Conservation (phyloP, 2,113 vertebrate genomes). For the Columba livia region DNA sequence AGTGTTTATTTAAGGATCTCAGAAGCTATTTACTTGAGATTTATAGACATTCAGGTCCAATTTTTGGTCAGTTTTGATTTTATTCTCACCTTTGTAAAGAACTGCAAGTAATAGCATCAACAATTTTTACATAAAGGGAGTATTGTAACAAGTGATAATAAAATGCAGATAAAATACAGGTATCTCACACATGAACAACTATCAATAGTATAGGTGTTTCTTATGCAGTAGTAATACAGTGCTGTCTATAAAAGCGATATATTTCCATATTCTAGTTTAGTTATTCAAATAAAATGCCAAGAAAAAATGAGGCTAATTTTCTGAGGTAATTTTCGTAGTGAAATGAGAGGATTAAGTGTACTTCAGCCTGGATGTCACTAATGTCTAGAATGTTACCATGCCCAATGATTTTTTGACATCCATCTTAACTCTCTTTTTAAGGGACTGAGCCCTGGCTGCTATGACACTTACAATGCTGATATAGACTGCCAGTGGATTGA, state of each 20-base stretch:
- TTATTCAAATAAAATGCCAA: neutral
- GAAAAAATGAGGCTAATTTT: neutral
- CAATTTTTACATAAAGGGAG: neutral
- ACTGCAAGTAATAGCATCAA: neutral
- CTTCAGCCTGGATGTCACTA: neutral
- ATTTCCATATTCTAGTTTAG: neutral
- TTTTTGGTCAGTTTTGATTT: neutral
- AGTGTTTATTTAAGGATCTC: neutral
- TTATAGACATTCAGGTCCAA: neutral
- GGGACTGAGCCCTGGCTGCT: slow-evolving; percentile 97
- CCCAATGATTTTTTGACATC: neutral
- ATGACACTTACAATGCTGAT: slow-evolving; percentile 96
- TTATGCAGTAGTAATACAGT: neutral
- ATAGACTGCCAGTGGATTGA: slow-evolving; percentile 99
- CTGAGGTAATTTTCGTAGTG: neutral
- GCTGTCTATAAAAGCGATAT: neutral
- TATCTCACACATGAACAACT: neutral
- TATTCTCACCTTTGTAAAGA: neutral
- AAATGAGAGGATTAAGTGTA: neutral
- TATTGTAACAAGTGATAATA: neutral
- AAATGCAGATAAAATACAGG: neutral
- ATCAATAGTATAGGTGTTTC: neutral
- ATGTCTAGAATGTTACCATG: neutral
- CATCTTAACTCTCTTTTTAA: slow-evolving; percentile 58
- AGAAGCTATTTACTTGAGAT: neutral